Conservation (phyloP, 2,113 vertebrate genomes). For the Leptocoma aspasia region DNA sequence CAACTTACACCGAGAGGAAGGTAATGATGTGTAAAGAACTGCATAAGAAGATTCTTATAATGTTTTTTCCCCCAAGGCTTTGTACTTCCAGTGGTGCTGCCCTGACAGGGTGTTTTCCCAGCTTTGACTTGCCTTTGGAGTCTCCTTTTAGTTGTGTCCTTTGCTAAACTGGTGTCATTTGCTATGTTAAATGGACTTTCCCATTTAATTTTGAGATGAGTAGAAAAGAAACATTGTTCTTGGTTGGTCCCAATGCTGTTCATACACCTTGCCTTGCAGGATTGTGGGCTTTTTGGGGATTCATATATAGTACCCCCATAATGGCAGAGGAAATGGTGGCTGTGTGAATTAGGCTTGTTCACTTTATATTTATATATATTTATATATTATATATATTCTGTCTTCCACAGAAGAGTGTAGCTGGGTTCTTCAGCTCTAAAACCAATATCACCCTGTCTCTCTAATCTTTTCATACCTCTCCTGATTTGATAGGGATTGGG, state of each 20-base stretch:
- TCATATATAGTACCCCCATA: rapidly evolving
- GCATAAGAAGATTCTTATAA: neutral
- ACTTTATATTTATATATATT: too few relatives aligned
- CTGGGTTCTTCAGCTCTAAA: neutral
- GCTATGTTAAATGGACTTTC: neutral
- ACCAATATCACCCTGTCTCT: neutral
- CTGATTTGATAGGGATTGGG: neutral
- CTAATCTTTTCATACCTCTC: neutral
- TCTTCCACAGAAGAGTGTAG: neutral
- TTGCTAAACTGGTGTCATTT: neutral
- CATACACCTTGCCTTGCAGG: neutral
- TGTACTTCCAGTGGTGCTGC: neutral
- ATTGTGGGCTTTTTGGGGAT: neutral
- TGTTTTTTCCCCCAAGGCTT: neutral
- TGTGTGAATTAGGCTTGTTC: neutral
- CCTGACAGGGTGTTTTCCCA: neutral
- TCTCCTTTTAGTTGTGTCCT: neutral
- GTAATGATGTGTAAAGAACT: neutral
- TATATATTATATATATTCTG: too few relatives aligned
- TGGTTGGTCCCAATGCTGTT: too few relatives aligned
- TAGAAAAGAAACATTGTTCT: too few relatives aligned
- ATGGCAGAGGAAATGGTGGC: rapidly evolving
- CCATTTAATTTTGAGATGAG: neutral
- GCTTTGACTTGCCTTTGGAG: neutral
- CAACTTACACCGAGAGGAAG: neutral